Evolutionary conservation across 2,888 invertebrate species (phyloP).

Genomic region (Pasiphila rectangulata): DNA sequence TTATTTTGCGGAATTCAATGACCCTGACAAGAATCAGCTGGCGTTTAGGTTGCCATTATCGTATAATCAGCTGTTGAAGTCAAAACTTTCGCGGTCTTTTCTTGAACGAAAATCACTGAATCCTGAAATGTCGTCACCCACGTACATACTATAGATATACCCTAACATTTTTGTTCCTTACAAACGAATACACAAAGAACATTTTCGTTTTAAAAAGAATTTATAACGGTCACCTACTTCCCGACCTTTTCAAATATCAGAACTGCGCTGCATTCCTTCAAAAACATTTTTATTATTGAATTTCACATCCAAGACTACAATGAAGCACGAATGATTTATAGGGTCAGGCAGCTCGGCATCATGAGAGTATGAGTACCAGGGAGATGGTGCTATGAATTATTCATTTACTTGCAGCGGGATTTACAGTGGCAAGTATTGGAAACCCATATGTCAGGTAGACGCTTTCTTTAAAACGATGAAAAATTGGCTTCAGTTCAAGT

Average conservation of each 20-base stretch:
- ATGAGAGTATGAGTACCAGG: slow-evolving; percentile 17
- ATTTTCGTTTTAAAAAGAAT: neutral
- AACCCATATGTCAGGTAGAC: slow-evolving; percentile 30
- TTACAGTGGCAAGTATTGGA: slow-evolving; percentile 27
- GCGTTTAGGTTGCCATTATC: too few species aligned
- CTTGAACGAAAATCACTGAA: too few species aligned
- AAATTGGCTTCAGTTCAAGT: slow-evolving; percentile 25
- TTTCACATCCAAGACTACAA: slow-evolving; percentile 19
- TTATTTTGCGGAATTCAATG: too few species aligned
- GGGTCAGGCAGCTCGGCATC: slow-evolving; percentile 22
- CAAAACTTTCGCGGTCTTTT: too few species aligned
- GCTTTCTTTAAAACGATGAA: slow-evolving; percentile 22
- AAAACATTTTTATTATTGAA: slow-evolving; percentile 26
- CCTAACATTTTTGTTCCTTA: too few species aligned
- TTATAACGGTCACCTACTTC: neutral
- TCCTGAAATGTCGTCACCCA: too few species aligned
- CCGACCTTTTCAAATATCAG: slow-evolving; percentile 1
- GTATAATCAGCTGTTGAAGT: too few species aligned
- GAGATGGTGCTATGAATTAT: slow-evolving; percentile 23
- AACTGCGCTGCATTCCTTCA: slow-evolving; percentile 3
- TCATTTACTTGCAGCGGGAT: slow-evolving; percentile 23
- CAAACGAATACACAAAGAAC: neutral
- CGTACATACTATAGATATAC: too few species aligned
- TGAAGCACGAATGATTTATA: slow-evolving; percentile 24
- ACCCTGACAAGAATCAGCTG: too few species aligned